A percentile compares a stretch with the other conserved stretches of the same genome.
These are phyloP conservation scores for Myotis pilosus DNA, from an alignment of 2,797 vertebrate genomes.

Conservation along the genomic window DNA sequence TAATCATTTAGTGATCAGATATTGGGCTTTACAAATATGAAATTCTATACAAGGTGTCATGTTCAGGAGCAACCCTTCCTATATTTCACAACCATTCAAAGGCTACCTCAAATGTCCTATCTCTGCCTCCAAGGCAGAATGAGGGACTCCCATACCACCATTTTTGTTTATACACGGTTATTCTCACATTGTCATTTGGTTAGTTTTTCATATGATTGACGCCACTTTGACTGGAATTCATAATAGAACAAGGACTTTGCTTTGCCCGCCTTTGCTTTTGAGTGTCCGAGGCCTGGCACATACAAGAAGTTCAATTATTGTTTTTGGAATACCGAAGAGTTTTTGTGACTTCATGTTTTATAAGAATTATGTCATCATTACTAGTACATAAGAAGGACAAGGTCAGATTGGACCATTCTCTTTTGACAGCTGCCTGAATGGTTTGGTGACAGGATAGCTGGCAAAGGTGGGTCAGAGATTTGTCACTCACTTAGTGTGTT, in stretches of 20 bases:
- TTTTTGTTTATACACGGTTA: neutral
- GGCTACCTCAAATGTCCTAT: neutral
- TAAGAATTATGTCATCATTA: neutral
- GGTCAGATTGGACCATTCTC: neutral
- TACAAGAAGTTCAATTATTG: neutral
- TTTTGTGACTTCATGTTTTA: neutral
- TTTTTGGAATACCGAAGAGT: neutral
- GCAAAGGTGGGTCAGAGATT: neutral
- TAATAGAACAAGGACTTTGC: neutral
- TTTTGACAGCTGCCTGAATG: neutral
- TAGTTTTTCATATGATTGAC: neutral
- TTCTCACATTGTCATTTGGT: neutral
- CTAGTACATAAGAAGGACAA: neutral
- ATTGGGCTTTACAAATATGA: neutral
- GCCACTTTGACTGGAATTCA: neutral
- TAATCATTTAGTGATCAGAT: neutral
- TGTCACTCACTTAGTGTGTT: neutral
- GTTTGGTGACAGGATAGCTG: neutral
- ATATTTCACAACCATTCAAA: conserved; percentile 10
- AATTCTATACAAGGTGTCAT: conserved; percentile 3
- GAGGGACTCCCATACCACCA: neutral
- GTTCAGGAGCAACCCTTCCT: neutral
- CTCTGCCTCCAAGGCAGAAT: neutral
- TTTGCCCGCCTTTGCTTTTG: neutral
- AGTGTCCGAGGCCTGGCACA: neutral